These are phyloP conservation scores for Neogale vison DNA, from an alignment of 2,113 vertebrate genomes.

Conservation along the genomic window DNA sequence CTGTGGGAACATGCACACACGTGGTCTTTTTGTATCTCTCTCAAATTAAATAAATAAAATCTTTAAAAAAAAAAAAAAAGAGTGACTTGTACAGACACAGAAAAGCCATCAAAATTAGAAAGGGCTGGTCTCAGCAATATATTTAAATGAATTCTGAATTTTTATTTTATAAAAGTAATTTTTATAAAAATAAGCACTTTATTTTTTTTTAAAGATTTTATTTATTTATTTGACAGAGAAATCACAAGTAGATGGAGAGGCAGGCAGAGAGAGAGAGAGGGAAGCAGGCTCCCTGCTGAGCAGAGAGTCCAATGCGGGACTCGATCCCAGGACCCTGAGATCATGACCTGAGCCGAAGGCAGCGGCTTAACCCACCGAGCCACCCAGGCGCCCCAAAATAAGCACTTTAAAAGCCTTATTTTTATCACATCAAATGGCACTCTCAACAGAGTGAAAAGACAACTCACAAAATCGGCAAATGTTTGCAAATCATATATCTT, in stretches of 20 bases:
- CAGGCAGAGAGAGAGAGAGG: too few relatives aligned
- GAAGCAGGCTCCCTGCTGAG: too few relatives aligned
- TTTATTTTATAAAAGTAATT: background rate
- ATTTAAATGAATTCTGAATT: slow-evolving; percentile 18
- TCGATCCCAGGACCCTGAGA: too few relatives aligned
- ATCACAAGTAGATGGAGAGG: too few relatives aligned
- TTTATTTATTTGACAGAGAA: too few relatives aligned
- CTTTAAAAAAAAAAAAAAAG: background rate
- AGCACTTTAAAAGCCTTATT: background rate
- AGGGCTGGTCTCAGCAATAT: background rate
- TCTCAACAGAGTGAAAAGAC: background rate
- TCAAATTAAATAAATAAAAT: background rate
- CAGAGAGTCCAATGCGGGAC: too few relatives aligned
- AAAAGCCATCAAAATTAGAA: background rate
- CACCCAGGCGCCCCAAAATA: too few relatives aligned
- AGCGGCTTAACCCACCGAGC: too few relatives aligned
- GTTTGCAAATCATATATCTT: background rate
- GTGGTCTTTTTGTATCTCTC: background rate
- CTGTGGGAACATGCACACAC: too few relatives aligned
- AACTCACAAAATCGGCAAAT: background rate
- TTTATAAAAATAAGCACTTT: background rate
- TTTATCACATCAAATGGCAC: background rate
- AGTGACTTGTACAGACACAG: background rate
- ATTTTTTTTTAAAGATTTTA: too few relatives aligned
- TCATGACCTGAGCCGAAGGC: too few relatives aligned